These are phyloP conservation scores for Agriotes lineatus DNA, from an alignment of 2,888 invertebrate genomes.

Conservation along the genomic window DNA sequence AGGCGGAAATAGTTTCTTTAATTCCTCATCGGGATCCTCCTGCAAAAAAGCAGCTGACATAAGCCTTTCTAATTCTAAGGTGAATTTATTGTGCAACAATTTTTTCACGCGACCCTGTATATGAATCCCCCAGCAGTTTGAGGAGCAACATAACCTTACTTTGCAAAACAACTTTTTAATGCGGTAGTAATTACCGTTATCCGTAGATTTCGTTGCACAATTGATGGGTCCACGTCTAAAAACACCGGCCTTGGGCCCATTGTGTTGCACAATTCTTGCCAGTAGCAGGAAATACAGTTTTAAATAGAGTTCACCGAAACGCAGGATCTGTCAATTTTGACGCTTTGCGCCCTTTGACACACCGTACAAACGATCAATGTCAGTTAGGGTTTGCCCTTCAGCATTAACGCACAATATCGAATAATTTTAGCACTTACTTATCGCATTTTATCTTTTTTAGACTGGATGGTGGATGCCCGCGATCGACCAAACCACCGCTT, in stretches of 20 bases:
- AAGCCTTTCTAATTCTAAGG: too few species aligned
- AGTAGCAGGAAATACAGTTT: neutral
- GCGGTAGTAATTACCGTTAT: constrained; percentile 57
- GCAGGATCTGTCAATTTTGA: too few species aligned
- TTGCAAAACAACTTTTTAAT: neutral
- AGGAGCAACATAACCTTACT: constrained; percentile 21
- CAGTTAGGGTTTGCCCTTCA: too few species aligned
- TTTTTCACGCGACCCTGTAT: neutral
- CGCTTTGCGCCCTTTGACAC: too few species aligned
- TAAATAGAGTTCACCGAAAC: too few species aligned
- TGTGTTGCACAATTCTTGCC: constrained; percentile 6
- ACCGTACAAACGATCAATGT: too few species aligned
- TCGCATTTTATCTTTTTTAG: too few species aligned
- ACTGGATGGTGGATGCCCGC: too few species aligned
- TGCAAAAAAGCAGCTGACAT: neutral
- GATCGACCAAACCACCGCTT: neutral
- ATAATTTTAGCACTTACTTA: too few species aligned
- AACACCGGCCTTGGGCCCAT: constrained; percentile 51
- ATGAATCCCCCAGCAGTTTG: neutral
- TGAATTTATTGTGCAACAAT: too few species aligned
- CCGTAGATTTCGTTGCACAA: constrained; percentile 61
- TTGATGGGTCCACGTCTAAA: constrained; percentile 62
- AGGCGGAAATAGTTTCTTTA: constrained; percentile 24
- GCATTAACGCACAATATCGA: too few species aligned
- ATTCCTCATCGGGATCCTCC: constrained; percentile 30